These are phyloP conservation scores for Drosophila auraria DNA, from an alignment of 1,140 invertebrate species.

Conservation along the genomic window DNA sequence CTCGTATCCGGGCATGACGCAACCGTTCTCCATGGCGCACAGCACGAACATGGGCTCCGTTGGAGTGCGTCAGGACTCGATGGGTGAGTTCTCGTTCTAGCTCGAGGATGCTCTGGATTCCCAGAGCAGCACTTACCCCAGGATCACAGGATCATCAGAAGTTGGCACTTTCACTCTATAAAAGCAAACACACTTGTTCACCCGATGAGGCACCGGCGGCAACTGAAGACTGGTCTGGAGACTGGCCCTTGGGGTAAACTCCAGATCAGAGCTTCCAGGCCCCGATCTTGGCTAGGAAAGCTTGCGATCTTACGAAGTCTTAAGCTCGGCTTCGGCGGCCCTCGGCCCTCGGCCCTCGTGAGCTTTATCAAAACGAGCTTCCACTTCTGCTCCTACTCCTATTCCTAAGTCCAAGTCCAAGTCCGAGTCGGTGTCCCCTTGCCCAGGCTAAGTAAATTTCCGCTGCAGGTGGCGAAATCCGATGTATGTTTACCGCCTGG, in stretches of 20 bases:
- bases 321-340: background rate
- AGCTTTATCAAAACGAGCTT: background rate
- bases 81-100: constrained; percentile 89
- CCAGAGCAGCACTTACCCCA: background rate
- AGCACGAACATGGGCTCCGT: constrained; percentile 95
- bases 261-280: background rate
- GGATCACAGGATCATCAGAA: no score
- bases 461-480: constrained; percentile 14
- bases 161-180: background rate
- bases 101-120: background rate
- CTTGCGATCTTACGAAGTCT: background rate
- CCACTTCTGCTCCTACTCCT: background rate
- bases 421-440: background rate
- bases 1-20: constrained; percentile 95
- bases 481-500: constrained; percentile 19
- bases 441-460: constrained; percentile 28
- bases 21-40: constrained; percentile 97
- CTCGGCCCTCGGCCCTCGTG: background rate
- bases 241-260: background rate
- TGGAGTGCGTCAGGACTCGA: constrained; percentile 94
- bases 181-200: background rate
- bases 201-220: background rate
- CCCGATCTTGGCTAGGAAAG: background rate
- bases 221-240: background rate
- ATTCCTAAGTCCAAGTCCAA: background rate